phyloP scores from a whole-genome alignment of 2,797 vertebrate species.

The Rhabdomys pumilio region DNA sequence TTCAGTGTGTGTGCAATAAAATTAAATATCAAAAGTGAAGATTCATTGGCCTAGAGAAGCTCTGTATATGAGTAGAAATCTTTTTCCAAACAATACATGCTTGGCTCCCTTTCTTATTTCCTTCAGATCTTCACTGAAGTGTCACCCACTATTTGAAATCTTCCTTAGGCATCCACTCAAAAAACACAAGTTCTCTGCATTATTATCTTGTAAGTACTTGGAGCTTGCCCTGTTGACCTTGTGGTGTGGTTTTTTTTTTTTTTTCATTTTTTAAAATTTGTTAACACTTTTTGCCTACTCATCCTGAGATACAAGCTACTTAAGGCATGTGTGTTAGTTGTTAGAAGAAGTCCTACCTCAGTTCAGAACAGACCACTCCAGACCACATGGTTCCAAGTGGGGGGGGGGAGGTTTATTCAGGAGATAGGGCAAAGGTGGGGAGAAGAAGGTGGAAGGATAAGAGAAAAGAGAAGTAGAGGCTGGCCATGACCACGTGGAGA shows the following conservation, averaged over 20 bases:
- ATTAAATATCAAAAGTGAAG: slow-evolving; percentile 58
- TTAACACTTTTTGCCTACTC: not conserved
- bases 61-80: slow-evolving; percentile 23
- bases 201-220: not conserved
- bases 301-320: not conserved
- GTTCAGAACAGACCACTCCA: too few species aligned
- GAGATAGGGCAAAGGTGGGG: too few species aligned
- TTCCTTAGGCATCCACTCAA: not conserved
- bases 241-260: not conserved
- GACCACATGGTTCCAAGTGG: too few species aligned
- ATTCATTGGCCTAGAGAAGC: not conserved
- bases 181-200: not conserved
- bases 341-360: too few species aligned
- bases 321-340: too few species aligned
- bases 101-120: not conserved
- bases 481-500: too few species aligned
- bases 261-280: not conserved
- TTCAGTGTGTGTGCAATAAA: slow-evolving; percentile 36
- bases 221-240: not conserved
- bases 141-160: not conserved
- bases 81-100: not conserved
- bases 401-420: too few species aligned
- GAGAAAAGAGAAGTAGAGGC: too few species aligned
- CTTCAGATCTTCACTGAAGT: slow-evolving; percentile 2
- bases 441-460: too few species aligned